Base-by-base conservation (phyloP, 2,888 invertebrate species). In the Pasiphila rectangulata region DNA sequence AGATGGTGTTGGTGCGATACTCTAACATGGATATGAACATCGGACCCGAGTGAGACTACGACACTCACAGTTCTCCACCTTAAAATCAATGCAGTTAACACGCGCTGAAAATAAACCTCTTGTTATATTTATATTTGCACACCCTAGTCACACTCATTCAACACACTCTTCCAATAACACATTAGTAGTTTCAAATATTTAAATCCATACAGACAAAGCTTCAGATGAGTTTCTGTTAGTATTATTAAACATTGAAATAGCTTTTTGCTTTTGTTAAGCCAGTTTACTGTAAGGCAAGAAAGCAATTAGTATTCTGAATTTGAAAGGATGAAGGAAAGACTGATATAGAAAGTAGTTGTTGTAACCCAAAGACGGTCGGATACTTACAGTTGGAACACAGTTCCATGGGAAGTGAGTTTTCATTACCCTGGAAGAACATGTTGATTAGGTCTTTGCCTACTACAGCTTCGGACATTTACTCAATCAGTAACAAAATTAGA, bases 321-420 rank as follows among this genome's bases (percentile, higher is more conserved):
- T 61, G 66, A 67, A 50, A 61, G 61, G 57, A 55, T 51, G 46
- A 61, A 53, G 63, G 56, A 63, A 57, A 59, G 55, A 56, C 32
- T 56, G 39, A 50, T 46, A 54, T 40, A 38, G 34, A 51, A 50
- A 55, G 40, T 48, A 38, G 27, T 39, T 15, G 12, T 17, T 29
- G 24, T 46, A 34, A 47, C 17, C 34, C n/a, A n/a, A 41, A 40
- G 35, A 40, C 45, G 45, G 42, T 34, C 34, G 13, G 52, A 71
- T 84, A 94, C 96, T 95, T 90, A 96, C 96, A 96, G 82, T 96
- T 97, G 81, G 97, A 96, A 93, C 97, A 97, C 70, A 98, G 94
- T 92, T 98, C 98, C 96, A 98, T 96, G 67, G 97, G 97, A 80
- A 98, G 93, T 67, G 97, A 97, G 79, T 94, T 95, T 91, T 98